A percentile compares a stretch with the other conserved stretches of the same genome.
phyloP scores from a whole-genome alignment of 2,113 vertebrate genomes.

The Neotragus moschatus region DNA sequence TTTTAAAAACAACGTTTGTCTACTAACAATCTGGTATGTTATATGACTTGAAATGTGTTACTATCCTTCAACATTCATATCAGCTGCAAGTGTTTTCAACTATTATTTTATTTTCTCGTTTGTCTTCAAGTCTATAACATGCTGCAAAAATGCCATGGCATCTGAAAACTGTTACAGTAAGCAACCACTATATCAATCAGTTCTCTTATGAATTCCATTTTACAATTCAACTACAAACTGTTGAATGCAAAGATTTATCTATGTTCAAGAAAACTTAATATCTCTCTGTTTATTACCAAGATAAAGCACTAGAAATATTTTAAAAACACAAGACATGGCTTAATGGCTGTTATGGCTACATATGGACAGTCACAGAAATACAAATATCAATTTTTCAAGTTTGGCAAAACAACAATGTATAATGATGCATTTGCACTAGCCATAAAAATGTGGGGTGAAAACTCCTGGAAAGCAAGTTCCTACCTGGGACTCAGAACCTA shows the following conservation, averaged over 20 bases:
- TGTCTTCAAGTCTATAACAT: conserved; percentile 47
- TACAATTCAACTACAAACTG: conserved; percentile 16
- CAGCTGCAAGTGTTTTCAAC: conserved; percentile 41
- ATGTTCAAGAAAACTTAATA: conserved; percentile 26
- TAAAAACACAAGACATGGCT: neutral
- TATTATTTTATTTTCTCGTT: conserved; percentile 56
- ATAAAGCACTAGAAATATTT: conserved; percentile 29
- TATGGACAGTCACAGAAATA: neutral
- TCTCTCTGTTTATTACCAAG: neutral
- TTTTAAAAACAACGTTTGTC: conserved; percentile 33
- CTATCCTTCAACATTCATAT: conserved; percentile 35
- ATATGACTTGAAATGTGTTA: conserved; percentile 43
- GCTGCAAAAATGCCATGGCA: conserved; percentile 33
- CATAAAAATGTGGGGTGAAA: neutral
- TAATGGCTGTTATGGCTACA: neutral
- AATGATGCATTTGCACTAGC: neutral
- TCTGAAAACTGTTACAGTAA: conserved; percentile 49
- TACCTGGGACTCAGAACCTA: neutral
- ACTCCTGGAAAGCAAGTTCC: neutral
- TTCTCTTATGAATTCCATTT: conserved; percentile 26
- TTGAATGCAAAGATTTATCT: conserved; percentile 25
- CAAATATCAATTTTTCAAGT: neutral
- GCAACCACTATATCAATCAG: conserved; percentile 30
- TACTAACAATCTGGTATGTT: conserved; percentile 38
- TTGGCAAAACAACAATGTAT: neutral